Evolutionary conservation across 2,888 invertebrate species (phyloP).

Genomic region (Drosophila demipolita): DNA sequence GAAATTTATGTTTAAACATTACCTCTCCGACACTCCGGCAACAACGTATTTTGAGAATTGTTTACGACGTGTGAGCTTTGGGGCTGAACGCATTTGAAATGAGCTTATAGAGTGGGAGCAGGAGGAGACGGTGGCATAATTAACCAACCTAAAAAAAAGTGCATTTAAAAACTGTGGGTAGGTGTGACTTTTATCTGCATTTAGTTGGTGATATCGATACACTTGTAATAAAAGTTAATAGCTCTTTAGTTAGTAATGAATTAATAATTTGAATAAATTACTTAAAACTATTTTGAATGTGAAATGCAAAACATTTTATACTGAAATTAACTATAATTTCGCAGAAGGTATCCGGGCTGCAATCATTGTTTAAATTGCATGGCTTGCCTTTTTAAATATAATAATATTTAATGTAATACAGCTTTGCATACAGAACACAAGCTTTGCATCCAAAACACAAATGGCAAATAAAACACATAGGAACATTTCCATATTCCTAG

Average conservation of each 20-base stretch:
- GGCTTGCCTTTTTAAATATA: not conserved
- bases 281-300: not conserved
- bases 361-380: not conserved
- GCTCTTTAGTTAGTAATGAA: not conserved
- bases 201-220: conserved; percentile 10
- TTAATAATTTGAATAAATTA: not conserved
- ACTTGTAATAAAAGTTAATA: not conserved
- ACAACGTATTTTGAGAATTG: conserved; percentile 50
- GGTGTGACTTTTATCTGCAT: conserved; percentile 37
- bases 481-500: too few relatives aligned
- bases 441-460: not conserved
- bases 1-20: conserved; percentile 75
- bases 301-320: not conserved
- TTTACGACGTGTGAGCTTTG: conserved; percentile 73
- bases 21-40: conserved; percentile 31
- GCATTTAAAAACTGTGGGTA: conserved; percentile 35
- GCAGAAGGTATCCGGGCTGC: not conserved
- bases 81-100: conserved; percentile 74
- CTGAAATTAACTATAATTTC: not conserved
- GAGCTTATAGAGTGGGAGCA: conserved; percentile 31
- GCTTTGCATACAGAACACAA: not conserved
- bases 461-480: not conserved
- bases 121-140: conserved; percentile 34
- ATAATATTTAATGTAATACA: not conserved
- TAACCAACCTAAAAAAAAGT: conserved; percentile 22